These are phyloP conservation scores for Melospiza melodia DNA, from an alignment of 2,113 vertebrate genomes.

Conservation along the genomic window DNA sequence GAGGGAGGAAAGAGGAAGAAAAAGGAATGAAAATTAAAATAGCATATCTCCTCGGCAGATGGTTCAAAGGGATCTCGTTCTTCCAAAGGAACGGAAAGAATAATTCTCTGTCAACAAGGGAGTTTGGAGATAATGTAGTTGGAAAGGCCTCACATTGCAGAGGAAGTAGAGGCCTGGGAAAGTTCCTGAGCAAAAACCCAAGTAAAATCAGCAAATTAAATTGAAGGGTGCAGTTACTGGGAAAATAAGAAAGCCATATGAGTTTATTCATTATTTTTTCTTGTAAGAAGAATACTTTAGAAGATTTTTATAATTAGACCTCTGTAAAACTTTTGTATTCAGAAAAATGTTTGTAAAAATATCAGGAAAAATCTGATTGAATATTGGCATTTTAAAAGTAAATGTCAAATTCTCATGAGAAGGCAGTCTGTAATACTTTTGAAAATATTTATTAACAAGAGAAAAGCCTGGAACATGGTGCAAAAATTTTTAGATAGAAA, in stretches of 20 bases:
- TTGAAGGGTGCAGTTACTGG: neutral
- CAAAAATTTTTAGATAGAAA: neutral
- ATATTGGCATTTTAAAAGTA: neutral
- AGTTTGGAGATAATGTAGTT: slow-evolving; percentile 26
- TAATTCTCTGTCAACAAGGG: slow-evolving; percentile 53
- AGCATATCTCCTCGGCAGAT: slow-evolving; percentile 43
- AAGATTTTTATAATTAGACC: neutral
- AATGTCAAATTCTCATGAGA: neutral
- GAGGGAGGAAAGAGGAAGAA: slow-evolving; percentile 50
- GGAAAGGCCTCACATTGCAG: neutral
- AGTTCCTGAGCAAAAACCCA: neutral
- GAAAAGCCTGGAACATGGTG: neutral
- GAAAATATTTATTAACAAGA: neutral
- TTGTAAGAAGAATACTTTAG: neutral
- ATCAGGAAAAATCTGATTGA: neutral
- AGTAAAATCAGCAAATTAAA: neutral
- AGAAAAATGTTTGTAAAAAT: neutral
- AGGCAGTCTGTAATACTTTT: neutral
- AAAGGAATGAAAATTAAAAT: slow-evolving; percentile 53
- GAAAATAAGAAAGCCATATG: neutral
- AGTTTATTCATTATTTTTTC: neutral
- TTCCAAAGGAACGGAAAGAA: slow-evolving; percentile 50
- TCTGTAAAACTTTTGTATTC: neutral
- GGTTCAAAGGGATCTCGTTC: neutral
- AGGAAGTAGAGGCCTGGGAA: slow-evolving; percentile 52